These are phyloP conservation scores for Rattus rattus DNA, from an alignment of 2,113 vertebrate species.

Conservation along the genomic window DNA sequence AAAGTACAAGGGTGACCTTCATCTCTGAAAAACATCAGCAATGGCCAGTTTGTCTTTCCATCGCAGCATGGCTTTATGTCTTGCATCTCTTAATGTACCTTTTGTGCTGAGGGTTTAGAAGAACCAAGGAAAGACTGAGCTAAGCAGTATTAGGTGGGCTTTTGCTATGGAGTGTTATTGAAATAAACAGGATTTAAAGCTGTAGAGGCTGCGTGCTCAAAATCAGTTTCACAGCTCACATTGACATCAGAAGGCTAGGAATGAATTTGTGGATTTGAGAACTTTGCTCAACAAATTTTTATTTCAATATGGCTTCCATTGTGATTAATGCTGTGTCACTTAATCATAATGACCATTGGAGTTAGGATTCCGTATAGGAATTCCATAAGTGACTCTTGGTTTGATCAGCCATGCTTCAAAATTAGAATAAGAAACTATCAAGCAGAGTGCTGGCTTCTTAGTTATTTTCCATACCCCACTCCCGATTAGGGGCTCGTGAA, in stretches of 20 bases:
- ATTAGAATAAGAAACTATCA: neutral
- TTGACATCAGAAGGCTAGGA: neutral
- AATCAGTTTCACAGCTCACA: neutral
- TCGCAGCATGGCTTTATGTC: neutral
- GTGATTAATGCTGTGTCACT: neutral
- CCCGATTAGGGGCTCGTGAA: neutral
- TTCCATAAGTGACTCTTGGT: neutral
- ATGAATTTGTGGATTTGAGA: neutral
- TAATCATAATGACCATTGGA: neutral
- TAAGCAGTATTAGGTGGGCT: accelerated
- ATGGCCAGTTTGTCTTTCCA: neutral
- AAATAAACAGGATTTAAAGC: neutral
- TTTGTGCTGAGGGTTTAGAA: neutral
- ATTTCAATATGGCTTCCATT: neutral
- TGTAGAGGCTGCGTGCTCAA: neutral
- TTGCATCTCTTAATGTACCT: neutral
- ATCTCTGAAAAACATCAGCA: neutral
- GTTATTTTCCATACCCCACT: neutral
- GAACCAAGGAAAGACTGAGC: neutral
- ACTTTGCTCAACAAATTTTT: neutral
- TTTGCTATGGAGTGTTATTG: neutral
- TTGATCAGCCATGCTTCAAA: neutral
- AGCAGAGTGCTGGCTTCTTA: neutral
- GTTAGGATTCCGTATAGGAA: neutral
- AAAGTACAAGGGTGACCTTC: neutral